Evolutionary conservation across 2,888 invertebrate genomes (phyloP).

Genomic region (Linyphia triangularis): DNA sequence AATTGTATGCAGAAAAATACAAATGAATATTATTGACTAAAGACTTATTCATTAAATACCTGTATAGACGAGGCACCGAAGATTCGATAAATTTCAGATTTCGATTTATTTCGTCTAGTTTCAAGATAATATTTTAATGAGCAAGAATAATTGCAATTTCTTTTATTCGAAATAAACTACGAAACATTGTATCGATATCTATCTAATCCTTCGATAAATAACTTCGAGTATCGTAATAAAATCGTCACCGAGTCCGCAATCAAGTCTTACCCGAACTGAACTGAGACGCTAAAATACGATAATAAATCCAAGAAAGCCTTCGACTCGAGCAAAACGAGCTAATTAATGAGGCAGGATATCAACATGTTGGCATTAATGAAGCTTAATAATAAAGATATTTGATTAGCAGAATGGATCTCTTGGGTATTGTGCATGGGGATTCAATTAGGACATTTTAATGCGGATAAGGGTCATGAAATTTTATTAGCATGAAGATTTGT

Average conservation of each 20-base stretch:
- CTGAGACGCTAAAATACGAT: conserved; percentile 15
- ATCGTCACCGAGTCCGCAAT: neutral
- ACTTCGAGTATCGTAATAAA: conserved; percentile 14
- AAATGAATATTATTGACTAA: too few relatives aligned
- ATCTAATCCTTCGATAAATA: too few relatives aligned
- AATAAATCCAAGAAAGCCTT: conserved; percentile 39
- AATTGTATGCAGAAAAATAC: too few relatives aligned
- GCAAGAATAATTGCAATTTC: too few relatives aligned
- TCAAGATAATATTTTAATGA: too few relatives aligned
- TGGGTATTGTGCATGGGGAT: conserved; percentile 27
- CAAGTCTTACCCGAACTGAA: neutral
- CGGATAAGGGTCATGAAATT: conserved; percentile 17
- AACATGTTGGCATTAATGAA: conserved; percentile 41
- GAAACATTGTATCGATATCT: too few relatives aligned
- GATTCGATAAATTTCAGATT: too few relatives aligned
- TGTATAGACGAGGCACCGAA: too few relatives aligned
- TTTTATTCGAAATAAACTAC: too few relatives aligned
- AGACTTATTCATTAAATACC: too few relatives aligned
- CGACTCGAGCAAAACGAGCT: conserved; percentile 5
- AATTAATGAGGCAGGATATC: conserved; percentile 25
- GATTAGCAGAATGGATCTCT: conserved; percentile 39
- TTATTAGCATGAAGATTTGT: conserved; percentile 45
- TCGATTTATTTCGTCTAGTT: too few relatives aligned
- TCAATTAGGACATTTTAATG: conserved; percentile 41
- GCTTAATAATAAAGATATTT: conserved; percentile 54